These are phyloP conservation scores for Uropsilus gracilis DNA, from an alignment of 2,113 vertebrate genomes.

Conservation along the genomic window DNA sequence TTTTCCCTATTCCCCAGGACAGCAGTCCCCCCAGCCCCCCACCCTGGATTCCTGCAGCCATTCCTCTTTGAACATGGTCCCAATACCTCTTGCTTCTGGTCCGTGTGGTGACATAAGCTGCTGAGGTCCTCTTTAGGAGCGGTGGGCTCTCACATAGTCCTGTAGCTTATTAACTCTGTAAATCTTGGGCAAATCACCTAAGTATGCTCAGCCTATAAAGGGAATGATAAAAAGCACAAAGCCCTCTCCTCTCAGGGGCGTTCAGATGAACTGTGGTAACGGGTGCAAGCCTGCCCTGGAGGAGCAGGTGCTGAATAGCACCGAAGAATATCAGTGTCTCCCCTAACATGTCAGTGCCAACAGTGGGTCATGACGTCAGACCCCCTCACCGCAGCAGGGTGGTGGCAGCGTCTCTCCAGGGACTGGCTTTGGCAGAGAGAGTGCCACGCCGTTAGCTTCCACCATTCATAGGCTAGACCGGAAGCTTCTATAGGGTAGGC, in stretches of 20 bases:
- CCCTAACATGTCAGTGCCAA: background rate
- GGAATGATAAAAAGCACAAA: background rate
- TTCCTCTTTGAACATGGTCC: background rate
- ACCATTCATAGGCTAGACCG: background rate
- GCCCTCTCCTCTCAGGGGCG: background rate
- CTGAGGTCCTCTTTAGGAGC: background rate
- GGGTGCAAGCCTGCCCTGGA: background rate
- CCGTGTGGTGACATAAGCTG: background rate
- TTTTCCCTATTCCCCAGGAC: background rate
- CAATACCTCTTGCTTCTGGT: background rate
- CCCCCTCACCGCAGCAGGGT: background rate
- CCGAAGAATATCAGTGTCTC: background rate
- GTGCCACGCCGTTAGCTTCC: background rate
- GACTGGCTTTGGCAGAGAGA: background rate
- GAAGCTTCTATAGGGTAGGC: background rate
- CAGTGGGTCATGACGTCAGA: background rate
- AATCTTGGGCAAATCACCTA: background rate
- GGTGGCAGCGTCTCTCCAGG: background rate
- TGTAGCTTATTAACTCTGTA: background rate
- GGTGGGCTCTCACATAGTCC: background rate
- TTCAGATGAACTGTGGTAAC: background rate
- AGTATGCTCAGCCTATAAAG: background rate
- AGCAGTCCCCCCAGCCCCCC: background rate
- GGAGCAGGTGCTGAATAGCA: background rate
- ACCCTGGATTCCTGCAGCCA: background rate